These are phyloP conservation scores for Tympanoctomys barrerae DNA, from an alignment of 2,797 vertebrate species.

Conservation along the genomic window DNA sequence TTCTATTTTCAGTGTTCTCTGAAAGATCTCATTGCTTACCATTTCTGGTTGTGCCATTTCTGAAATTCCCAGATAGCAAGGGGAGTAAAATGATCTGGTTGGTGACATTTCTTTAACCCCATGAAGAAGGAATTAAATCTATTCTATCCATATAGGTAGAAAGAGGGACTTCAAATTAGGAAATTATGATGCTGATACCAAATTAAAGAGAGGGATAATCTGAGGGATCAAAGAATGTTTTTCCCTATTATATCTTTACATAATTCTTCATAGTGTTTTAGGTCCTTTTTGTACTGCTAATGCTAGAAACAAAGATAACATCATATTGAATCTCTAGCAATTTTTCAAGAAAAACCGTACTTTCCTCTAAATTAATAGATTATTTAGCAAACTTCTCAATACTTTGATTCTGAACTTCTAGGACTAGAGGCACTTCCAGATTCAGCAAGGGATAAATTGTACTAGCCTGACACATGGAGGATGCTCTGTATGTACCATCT, in stretches of 20 bases:
- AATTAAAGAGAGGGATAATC: not conserved
- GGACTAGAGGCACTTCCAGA: not conserved
- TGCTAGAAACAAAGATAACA: not conserved
- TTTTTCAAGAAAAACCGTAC: slow-evolving; percentile 2
- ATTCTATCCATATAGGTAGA: not conserved
- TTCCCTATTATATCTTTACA: not conserved
- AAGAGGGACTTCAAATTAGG: not conserved
- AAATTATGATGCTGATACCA: not conserved
- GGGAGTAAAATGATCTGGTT: not conserved
- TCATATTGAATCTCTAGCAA: not conserved
- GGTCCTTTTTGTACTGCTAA: not conserved
- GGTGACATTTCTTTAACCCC: not conserved
- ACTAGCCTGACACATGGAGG: not conserved
- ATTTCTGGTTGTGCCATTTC: not conserved
- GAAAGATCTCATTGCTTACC: not conserved
- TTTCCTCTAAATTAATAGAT: not conserved
- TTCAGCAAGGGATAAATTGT: not conserved
- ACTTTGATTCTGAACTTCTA: not conserved
- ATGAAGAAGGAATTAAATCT: not conserved
- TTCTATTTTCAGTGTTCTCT: not conserved
- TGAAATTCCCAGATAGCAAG: not conserved
- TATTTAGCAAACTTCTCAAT: not conserved
- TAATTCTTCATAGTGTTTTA: not conserved
- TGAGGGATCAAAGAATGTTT: not conserved
- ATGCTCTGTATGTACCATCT: not conserved